These are phyloP conservation scores for Pao palembangensis DNA, from an alignment of 2,113 vertebrate species.

Conservation along the genomic window DNA sequence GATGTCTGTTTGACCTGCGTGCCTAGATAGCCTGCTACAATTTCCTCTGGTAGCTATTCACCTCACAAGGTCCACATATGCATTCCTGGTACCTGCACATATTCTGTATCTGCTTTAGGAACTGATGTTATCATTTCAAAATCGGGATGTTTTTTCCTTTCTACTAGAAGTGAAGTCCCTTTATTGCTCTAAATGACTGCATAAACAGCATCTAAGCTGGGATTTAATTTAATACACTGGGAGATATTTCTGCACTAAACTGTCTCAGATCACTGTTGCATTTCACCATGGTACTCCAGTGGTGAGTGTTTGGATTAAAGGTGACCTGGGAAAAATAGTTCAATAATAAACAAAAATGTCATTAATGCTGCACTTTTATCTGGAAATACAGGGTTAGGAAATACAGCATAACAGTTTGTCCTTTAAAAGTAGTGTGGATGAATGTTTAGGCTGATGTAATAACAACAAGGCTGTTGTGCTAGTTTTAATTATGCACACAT, in stretches of 20 bases:
- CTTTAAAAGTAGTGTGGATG: neutral
- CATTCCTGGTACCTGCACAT: conserved; percentile 10
- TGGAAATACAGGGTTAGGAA: conserved; percentile 11
- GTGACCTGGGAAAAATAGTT: neutral
- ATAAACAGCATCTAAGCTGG: conserved; percentile 8
- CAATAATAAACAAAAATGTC: neutral
- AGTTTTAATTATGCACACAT: no score
- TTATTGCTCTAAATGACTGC: conserved; percentile 16
- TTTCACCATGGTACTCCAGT: conserved; percentile 4
- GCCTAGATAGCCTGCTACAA: conserved; percentile 2
- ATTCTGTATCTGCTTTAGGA: neutral
- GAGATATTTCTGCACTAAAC: conserved; percentile 8
- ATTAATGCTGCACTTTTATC: conserved; percentile 9
- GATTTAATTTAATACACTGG: conserved; percentile 3
- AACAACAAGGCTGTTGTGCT: conserved; percentile 13
- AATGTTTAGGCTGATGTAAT: neutral
- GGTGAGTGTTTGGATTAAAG: conserved; percentile 14
- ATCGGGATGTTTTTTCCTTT: neutral
- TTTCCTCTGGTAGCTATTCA: conserved; percentile 7
- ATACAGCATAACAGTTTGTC: conserved; percentile 19
- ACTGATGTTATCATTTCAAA: neutral
- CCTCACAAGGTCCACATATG: conserved; percentile 1
- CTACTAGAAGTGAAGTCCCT: conserved; percentile 7
- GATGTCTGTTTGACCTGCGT: conserved; percentile 85
- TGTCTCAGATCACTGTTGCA: conserved; percentile 18